These are phyloP conservation scores for Caradrina kadenii DNA, from an alignment of 2,888 invertebrate genomes.

Conservation along the genomic window DNA sequence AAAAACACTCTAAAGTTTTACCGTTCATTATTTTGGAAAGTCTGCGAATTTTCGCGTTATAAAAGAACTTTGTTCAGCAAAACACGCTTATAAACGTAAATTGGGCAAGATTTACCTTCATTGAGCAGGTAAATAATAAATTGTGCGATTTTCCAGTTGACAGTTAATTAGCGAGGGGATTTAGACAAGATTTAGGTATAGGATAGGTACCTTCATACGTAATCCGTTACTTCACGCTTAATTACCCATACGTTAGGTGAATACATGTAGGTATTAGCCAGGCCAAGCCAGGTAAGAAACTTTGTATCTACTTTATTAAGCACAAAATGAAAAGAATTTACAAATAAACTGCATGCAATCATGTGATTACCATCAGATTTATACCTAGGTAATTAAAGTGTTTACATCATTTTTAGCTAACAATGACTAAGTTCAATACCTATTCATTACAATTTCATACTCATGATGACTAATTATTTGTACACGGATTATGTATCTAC, in stretches of 20 bases:
- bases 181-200: conserved; percentile 38
- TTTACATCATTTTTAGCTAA: neutral
- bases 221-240: conserved; percentile 16
- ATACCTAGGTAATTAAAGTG: neutral
- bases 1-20: conserved; percentile 1
- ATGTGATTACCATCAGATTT: neutral
- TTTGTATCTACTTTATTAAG: neutral
- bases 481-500: conserved; percentile 7
- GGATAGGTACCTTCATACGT: neutral
- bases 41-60: neutral
- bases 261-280: conserved; percentile 5
- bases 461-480: conserved; percentile 22
- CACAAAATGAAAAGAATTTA: neutral
- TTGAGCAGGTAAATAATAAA: conserved; percentile 30
- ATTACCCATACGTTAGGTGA: conserved; percentile 20
- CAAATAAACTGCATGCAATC: too few species aligned
- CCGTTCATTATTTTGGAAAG: neutral
- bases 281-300: neutral
- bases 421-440: neutral
- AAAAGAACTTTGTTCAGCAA: conserved; percentile 15
- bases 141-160: conserved; percentile 35
- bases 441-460: conserved; percentile 5
- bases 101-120: conserved; percentile 11
- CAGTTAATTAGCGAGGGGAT: conserved; percentile 46
- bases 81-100: conserved; percentile 19